These are phyloP conservation scores for Episyrphus balteatus DNA, from an alignment of 1,140 invertebrate genomes.

Conservation along the genomic window DNA sequence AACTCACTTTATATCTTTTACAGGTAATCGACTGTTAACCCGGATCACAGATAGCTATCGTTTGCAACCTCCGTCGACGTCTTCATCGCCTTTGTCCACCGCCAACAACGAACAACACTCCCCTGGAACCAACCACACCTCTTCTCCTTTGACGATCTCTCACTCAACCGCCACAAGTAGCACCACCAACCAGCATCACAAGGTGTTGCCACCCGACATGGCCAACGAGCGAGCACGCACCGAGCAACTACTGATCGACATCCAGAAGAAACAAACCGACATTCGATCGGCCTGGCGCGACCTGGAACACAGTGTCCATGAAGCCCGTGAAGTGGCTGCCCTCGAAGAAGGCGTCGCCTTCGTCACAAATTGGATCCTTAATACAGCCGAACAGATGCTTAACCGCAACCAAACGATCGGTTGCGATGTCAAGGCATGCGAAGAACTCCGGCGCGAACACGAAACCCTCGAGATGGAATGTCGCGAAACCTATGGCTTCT, in stretches of 20 bases:
- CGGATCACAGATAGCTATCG: too few relatives aligned
- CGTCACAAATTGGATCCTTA: conserved; percentile 68
- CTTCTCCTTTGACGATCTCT: background rate
- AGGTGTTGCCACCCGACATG: conserved; percentile 47
- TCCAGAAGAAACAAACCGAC: conserved; percentile 48
- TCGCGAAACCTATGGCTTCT: conserved; percentile 60
- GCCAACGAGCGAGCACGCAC: conserved; percentile 47
- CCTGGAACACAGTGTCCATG: conserved; percentile 46
- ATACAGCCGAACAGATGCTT: conserved; percentile 58
- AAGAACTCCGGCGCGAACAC: conserved; percentile 57
- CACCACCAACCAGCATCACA: conserved; percentile 12
- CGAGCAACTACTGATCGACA: conserved; percentile 43
- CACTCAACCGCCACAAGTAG: conserved; percentile 25
- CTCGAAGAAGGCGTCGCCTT: conserved; percentile 51
- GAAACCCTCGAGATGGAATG: conserved; percentile 68
- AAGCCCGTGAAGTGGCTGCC: conserved; percentile 47
- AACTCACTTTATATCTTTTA: too few relatives aligned
- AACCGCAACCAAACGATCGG: conserved; percentile 60
- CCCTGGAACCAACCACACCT: too few relatives aligned
- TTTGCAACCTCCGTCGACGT: background rate
- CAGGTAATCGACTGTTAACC: too few relatives aligned
- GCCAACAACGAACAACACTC: conserved; percentile 1
- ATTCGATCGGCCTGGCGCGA: conserved; percentile 49
- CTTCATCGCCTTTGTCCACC: background rate
- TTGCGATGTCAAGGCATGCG: conserved; percentile 56